Conservation (phyloP, 2,113 vertebrate genomes). For the Antechinus stuartii region DNA sequence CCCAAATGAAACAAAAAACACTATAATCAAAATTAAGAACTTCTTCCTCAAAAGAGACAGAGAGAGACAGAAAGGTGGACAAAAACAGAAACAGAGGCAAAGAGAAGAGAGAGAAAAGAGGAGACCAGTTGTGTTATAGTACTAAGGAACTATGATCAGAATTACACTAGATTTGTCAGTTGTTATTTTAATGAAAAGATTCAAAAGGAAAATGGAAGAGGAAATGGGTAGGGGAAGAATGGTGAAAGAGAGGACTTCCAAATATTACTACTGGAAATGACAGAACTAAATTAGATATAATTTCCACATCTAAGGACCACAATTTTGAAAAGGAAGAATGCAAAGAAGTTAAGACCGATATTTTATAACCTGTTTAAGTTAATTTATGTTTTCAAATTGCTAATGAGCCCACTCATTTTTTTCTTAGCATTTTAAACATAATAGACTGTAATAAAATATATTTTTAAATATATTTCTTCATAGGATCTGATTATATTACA, state of each 20-base stretch:
- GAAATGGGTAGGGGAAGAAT: no score
- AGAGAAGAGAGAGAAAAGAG: no score
- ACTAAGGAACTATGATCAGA: no score
- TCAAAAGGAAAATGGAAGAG: no score
- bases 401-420: conserved; percentile 49
- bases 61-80: not conserved
- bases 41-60: not conserved
- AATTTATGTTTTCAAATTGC: conserved; percentile 11
- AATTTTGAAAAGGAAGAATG: not conserved
- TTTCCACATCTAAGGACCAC: not conserved
- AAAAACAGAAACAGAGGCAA: no score
- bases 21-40: not conserved
- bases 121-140: no score
- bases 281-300: not conserved
- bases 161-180: no score
- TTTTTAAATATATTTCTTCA: not conserved
- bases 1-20: not conserved
- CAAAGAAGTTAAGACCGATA: no score
- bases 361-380: conserved; percentile 42
- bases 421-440: conserved; percentile 8
- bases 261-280: not conserved
- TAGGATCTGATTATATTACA: no score
- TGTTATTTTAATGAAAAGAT: no score
- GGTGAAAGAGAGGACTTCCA: not conserved
- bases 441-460: not conserved